Conservation (phyloP, 2,888 invertebrate genomes). For the Anthophora plumipes region DNA sequence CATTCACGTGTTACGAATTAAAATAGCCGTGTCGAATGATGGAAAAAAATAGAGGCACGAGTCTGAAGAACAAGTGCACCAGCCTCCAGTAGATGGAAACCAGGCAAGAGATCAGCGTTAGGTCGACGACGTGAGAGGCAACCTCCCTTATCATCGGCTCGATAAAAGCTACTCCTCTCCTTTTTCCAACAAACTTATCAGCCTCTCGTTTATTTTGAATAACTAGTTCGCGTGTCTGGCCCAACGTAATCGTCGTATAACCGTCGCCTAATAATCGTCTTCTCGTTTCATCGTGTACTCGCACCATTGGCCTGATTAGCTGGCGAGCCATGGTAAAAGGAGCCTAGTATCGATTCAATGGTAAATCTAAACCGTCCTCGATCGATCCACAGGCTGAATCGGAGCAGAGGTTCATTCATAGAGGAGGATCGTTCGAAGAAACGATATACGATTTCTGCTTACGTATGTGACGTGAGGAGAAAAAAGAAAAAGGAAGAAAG, state of each 20-base stretch:
- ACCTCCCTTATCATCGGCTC: constrained; percentile 34
- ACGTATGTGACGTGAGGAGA: too few species aligned
- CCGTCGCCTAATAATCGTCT: constrained; percentile 10
- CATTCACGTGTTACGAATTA: not conserved
- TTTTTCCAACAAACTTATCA: constrained; percentile 7
- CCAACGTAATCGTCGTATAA: constrained; percentile 2
- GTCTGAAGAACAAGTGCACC: not conserved
- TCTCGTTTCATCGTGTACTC: not conserved
- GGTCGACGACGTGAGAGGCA: constrained; percentile 46
- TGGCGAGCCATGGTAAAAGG: constrained; percentile 33
- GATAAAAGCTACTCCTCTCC: constrained; percentile 45
- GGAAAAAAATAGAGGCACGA: too few species aligned
- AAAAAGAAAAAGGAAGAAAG: not conserved
- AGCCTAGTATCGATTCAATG: constrained; percentile 61
- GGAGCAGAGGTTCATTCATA: constrained; percentile 66
- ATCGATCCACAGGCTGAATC: constrained; percentile 61
- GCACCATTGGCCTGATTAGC: constrained; percentile 23
- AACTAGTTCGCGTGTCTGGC: constrained; percentile 23
- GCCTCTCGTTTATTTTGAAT: constrained; percentile 33
- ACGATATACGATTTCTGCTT: not conserved
- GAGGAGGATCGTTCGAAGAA: not conserved
- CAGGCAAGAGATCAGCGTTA: constrained; percentile 38
- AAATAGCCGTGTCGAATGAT: not conserved
- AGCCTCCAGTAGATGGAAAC: not conserved
- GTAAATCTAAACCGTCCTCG: constrained; percentile 48